Evolutionary conservation across 92 coral and sea anemone genomes (phyloP), one percentile per base, ranked within the genome.

Genomic region (Porites evermanni): DNA sequence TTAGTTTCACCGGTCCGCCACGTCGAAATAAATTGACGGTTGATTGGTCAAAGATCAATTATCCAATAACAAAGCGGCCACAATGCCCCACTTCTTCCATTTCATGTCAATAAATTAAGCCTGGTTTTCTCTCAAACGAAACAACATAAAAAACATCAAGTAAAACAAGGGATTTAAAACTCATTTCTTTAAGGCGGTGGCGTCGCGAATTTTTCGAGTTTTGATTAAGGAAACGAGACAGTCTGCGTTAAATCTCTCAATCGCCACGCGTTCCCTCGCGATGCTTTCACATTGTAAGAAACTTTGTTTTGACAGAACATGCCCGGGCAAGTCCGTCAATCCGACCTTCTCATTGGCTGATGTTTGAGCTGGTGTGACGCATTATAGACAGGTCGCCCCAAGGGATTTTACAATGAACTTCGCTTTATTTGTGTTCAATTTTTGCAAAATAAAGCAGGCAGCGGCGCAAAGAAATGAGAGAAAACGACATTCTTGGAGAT

Each of bases 1-100:
- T 38, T 23, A 2, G 4, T 32, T 13, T 16, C 44, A 26, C 78
- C 67, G 80, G 24, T 72, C 56, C 19, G 47, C 72, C 59, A 51
- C 72, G 60, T 73, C 67, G 50, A 65, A 51, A 29, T 56, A 38
- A 44, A 16, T 50, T 13, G 66, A 72, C 80, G 80, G 61, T 61
- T 64, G 87, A 83, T 73, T 83, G 72, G 80, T 61, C 73, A 73
- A 51, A 83, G 44, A 63, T 73, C 72, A 74, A 83, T 83, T 75
- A 83, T 17, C 87, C 87, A 74, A 83, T 83, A 47, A 83, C 65
- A 74, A 74, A 73, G 68, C 80, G 50, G 24, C 52, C n/a, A 44
- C 8, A 71, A 58, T 70, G 64, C 69, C 50, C 84, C 52, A 24
- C 16, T 18, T 21, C 14, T 18, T 8, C 16, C 67, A 21, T 21